Conservation (phyloP, 2,797 vertebrate genomes). For the Schizopygopsis pylzovi region DNA sequence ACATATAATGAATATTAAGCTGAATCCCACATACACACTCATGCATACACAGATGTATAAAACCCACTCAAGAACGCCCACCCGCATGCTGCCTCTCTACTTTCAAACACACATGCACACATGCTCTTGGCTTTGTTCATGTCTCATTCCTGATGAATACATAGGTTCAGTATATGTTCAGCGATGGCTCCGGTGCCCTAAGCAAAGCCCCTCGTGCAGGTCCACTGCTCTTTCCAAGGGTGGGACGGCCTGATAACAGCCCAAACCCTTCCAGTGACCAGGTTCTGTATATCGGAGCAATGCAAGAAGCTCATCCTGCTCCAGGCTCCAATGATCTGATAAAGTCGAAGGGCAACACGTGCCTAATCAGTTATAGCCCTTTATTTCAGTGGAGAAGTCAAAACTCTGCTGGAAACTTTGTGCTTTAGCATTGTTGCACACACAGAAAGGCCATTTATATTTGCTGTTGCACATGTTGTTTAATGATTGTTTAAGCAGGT, state of each 20-base stretch:
- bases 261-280: background rate
- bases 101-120: slow-evolving; percentile 44
- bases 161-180: slow-evolving; percentile 2
- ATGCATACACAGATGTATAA: slow-evolving; percentile 28
- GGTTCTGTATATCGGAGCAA: slow-evolving; percentile 15
- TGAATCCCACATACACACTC: slow-evolving; percentile 54
- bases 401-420: background rate
- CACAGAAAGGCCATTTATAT: background rate
- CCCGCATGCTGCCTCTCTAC: slow-evolving; percentile 49
- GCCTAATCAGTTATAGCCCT: slow-evolving; percentile 3
- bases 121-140: slow-evolving; percentile 4
- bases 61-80: slow-evolving; percentile 48
- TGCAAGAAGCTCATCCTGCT: slow-evolving; percentile 13
- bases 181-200: background rate
- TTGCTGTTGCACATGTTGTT: background rate
- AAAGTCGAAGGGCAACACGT: slow-evolving; percentile 9
- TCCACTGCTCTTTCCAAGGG: slow-evolving; percentile 26
- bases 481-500: background rate
- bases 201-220: slow-evolving; percentile 21
- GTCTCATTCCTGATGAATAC: background rate
- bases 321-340: slow-evolving; percentile 28
- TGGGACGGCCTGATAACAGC: slow-evolving; percentile 39
- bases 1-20: slow-evolving; percentile 36
- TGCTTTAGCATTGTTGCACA: background rate
- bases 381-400: slow-evolving; percentile 1